These are phyloP conservation scores for Hemichromis elongatus DNA, from an alignment of 2,113 vertebrate genomes.

Conservation along the genomic window DNA sequence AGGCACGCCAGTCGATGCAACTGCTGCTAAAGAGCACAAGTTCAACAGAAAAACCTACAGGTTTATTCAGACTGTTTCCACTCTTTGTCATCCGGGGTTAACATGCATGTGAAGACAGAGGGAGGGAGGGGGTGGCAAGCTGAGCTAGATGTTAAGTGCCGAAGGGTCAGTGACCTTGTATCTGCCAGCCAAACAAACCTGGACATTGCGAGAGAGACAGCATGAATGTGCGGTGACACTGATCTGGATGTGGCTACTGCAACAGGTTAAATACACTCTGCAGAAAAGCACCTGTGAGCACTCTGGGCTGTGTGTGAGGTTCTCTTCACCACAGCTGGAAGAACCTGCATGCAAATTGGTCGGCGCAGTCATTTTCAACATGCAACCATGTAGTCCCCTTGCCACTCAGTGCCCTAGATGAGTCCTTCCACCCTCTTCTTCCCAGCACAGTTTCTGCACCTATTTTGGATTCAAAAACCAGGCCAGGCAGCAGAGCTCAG, in stretches of 20 bases:
- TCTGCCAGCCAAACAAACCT: not conserved
- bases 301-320: not conserved
- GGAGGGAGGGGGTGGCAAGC: not conserved
- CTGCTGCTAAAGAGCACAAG: not conserved
- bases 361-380: not conserved
- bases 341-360: not conserved
- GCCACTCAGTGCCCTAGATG: slow-evolving; percentile 50
- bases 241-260: not conserved
- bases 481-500: slow-evolving; percentile 50
- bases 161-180: not conserved
- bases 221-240: not conserved
- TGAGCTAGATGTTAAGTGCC: not conserved
- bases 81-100: not conserved
- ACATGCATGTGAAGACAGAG: not conserved
- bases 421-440: slow-evolving; percentile 37
- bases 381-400: not conserved
- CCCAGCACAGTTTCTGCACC: slow-evolving; percentile 55
- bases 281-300: not conserved
- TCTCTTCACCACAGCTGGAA: not conserved
- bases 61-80: not conserved
- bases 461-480: slow-evolving; percentile 62
- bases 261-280: not conserved
- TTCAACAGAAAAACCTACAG: not conserved
- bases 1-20: not conserved
- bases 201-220: not conserved